phyloP scores from a whole-genome alignment of 2,797 vertebrate genomes.

The Eurystomus glaucurus region DNA sequence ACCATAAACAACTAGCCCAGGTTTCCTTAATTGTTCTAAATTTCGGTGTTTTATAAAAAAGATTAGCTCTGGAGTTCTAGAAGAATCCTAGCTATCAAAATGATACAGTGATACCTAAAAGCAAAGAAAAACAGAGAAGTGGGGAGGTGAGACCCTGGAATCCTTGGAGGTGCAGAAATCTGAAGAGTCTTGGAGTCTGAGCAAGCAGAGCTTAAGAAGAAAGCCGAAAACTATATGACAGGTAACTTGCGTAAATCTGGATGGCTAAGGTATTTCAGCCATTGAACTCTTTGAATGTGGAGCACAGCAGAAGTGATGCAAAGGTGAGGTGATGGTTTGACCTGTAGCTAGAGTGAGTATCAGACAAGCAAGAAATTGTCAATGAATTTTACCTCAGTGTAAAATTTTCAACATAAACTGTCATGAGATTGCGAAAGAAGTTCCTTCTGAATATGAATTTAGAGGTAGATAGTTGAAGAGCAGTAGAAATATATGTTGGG shows the following conservation, averaged over 20 bases:
- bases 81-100: background rate
- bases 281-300: background rate
- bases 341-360: background rate
- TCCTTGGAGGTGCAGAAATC: background rate
- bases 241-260: background rate
- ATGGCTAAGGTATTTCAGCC: background rate
- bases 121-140: background rate
- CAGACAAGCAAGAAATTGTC: background rate
- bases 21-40: background rate
- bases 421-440: background rate
- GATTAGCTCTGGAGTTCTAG: background rate
- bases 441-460: background rate
- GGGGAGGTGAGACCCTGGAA: rapidly evolving
- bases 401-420: background rate
- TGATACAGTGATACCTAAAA: background rate
- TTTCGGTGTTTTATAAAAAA: background rate
- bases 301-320: background rate
- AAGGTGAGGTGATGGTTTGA: background rate
- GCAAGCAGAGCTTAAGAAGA: background rate
- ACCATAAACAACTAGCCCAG: rapidly evolving
- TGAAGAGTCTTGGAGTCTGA: background rate
- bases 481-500: background rate
- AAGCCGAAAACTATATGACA: background rate
- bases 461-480: background rate
- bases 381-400: background rate